Base-by-base conservation (phyloP, 2,797 vertebrate genomes). In the Sebastes miniatus region DNA sequence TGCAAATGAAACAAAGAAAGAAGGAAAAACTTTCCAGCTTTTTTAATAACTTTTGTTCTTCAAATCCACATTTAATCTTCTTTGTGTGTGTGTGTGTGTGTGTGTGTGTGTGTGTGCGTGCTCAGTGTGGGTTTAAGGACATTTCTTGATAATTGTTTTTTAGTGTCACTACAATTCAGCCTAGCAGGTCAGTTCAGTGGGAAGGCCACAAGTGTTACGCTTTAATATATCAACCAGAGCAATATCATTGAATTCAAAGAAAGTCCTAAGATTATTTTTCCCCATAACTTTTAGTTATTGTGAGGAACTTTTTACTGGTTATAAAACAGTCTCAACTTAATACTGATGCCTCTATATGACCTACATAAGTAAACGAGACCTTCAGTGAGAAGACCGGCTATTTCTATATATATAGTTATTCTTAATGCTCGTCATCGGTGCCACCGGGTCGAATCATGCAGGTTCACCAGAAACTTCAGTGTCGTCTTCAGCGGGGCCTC, bases 1-100 rank as follows among this genome's bases (percentile, higher is more conserved):
- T 88, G 84, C 74, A 83, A 79, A 89, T 84, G 22, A 43, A 72
- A 57, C 52, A 14, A 22, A 63, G 77, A 62, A 18, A 65, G 50
- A 63, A 76, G 12, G 10, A 47, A n/a, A 72, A 36, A 59, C 25
- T 74, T 57, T 1, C 6, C 50, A 10, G 14, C 25, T 73, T 25
- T 31, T 83, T 59, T 72, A 76, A 68, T 72, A 68, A 77, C 34
- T 65, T 61, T 29, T 27, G 39, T 29, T 59, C 39, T 47, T 18
- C 5, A 32, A 57, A 75, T 58, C 31, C 31, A 57, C 18, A 59
- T 84, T 77, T 29, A 2, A 31, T 62, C 1, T 29, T 36, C n/a
- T 20, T 32, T 34, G 0, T 34, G 10, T 24, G 16, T 27, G 36
- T 36, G 12, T 25, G 29, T 63, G 32, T 63, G 52, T 34, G 29